Evolutionary conservation across 2,797 vertebrate species (phyloP).

Genomic region (Sebastes hubbsi): DNA sequence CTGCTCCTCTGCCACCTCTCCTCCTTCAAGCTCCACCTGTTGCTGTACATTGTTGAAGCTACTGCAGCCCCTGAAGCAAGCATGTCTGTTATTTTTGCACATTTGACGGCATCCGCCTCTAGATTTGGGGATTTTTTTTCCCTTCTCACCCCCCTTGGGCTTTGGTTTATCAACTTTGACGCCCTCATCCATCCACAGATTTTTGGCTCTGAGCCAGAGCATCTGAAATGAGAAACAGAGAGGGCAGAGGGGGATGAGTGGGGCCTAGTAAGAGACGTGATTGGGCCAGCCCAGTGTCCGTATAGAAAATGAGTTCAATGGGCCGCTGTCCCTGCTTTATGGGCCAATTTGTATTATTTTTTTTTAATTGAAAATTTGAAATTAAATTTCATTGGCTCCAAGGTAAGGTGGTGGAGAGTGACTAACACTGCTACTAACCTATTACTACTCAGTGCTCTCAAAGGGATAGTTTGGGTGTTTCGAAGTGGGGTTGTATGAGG

Average conservation of each 20-base stretch:
- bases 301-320: background rate
- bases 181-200: background rate
- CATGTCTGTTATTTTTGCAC: background rate
- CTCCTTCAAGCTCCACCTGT: background rate
- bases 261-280: background rate
- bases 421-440: background rate
- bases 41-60: background rate
- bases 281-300: background rate
- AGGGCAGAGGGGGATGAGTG: background rate
- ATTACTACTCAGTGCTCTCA: background rate
- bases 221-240: background rate
- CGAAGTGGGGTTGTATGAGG: no score
- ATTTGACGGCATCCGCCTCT: background rate
- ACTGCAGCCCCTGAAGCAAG: background rate
- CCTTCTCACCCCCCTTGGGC: no score
- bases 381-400: background rate
- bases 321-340: background rate
- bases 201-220: background rate
- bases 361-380: background rate
- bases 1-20: background rate
- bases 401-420: background rate
- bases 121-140: background rate
- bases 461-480: no score
- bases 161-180: background rate
- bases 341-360: background rate